phyloP scores from a whole-genome alignment of 1,140 invertebrate species.

The Hycleus phaleratus region DNA sequence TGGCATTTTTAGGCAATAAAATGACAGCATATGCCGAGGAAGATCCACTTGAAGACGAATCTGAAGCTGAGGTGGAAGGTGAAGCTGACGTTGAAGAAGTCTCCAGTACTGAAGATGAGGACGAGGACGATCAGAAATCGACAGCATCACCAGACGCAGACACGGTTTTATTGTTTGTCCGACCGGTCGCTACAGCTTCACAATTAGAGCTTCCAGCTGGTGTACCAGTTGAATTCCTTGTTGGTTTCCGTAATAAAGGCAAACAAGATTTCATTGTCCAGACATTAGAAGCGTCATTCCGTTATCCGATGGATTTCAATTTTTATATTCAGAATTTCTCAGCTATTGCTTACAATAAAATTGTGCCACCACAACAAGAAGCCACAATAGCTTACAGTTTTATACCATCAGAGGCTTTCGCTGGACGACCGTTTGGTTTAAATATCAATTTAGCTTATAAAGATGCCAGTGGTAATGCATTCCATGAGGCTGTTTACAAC shows the following conservation, averaged over 20 bases:
- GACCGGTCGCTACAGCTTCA: slow-evolving; percentile 58
- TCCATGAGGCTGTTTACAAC: slow-evolving; percentile 91
- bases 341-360: slow-evolving; percentile 72
- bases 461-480: slow-evolving; percentile 59
- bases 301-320: slow-evolving; percentile 97
- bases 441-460: slow-evolving; percentile 90
- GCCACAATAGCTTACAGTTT: slow-evolving; percentile 94
- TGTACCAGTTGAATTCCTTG: slow-evolving; percentile 85
- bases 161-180: slow-evolving; percentile 86
- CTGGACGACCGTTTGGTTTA: slow-evolving; percentile 91
- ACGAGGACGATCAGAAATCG: slow-evolving; percentile 60
- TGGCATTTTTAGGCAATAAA: slow-evolving; percentile 44
- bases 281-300: slow-evolving; percentile 91
- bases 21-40: slow-evolving; percentile 60
- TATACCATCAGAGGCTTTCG: slow-evolving; percentile 89
- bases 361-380: slow-evolving; percentile 86
- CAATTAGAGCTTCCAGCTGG: slow-evolving; percentile 82
- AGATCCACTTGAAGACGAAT: slow-evolving; percentile 70
- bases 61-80: slow-evolving; percentile 61
- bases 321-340: slow-evolving; percentile 99
- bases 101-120: slow-evolving; percentile 56
- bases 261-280: slow-evolving; percentile 85
- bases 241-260: slow-evolving; percentile 95
- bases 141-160: slow-evolving; percentile 86
- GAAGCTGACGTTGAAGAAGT: slow-evolving; percentile 54